Base-by-base conservation (phyloP, 1,140 invertebrate genomes). In the Frieseomelitta varia region DNA sequence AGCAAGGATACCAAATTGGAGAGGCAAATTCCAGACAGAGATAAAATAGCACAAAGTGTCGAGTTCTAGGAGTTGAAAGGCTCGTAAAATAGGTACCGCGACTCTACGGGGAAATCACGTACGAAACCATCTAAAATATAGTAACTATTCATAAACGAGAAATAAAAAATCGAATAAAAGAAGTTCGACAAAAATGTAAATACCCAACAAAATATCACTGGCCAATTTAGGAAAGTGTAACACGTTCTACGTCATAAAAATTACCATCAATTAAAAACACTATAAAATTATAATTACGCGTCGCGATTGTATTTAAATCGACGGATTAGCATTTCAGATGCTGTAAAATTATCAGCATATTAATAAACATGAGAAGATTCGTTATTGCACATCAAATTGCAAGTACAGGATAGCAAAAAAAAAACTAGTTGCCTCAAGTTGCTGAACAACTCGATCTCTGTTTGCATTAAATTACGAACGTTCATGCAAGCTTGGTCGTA, bases 381-480 rank as follows among this genome's bases (percentile, higher is more conserved):
- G 72, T 21, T 55, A 74, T 34, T 27, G 19, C 55, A 8, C 24
- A 0, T 14, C 47, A 30, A 71, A 71, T 71, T n/a, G 69, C 24
- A n/a, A 47, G 39, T 8, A 39, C 39, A 21, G 21, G 27, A 15
- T 21, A 51, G 53, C 27, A 11, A 27, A 74, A 11, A 27, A 74
- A 47, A 53, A 56, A 21, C 27, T 15, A 27, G 56, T 74, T 34
- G 10, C 53, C 12, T 34, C 11, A 0, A 74, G n/a, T 30, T 56
- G 21, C 19, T 34, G 27, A 74, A 74, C 72, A 55, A 55, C 72
- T 56, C 17, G 17, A 53, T 30, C 51, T n/a, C 6, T 74, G 72
- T 74, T 74, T 74, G 72, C 72, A 34, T 74, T 74, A 74, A 74
- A 74, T 74, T 74, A 74, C 53, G 53, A 74, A 19, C 72, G 72